These are phyloP conservation scores for Zaprionus camerounensis DNA, from an alignment of 1,140 invertebrate genomes.

Conservation along the genomic window DNA sequence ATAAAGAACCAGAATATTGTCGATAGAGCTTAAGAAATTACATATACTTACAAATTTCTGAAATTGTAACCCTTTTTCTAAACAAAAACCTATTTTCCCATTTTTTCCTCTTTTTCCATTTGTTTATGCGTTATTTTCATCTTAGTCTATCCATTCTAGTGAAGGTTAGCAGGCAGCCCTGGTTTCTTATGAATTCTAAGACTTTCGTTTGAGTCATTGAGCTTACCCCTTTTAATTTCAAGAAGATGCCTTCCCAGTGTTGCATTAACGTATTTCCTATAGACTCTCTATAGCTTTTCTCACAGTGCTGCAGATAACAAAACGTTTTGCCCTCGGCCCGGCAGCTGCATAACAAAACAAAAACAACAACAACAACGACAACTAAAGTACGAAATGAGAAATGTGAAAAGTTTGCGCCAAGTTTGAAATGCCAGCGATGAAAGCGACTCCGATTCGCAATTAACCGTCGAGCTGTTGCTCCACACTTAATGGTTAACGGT, in stretches of 20 bases:
- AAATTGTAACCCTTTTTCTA: no score
- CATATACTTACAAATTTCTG: no score
- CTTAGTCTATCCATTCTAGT: no score
- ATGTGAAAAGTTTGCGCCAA: conserved; percentile 32
- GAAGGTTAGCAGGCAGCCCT: no score
- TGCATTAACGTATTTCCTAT: no score
- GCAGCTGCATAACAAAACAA: conserved; percentile 39
- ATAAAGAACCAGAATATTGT: no score
- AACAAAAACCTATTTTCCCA: no score
- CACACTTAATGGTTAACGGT: conserved; percentile 43
- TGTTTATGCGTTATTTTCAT: no score
- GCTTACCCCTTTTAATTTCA: neutral
- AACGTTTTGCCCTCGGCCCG: conserved; percentile 37
- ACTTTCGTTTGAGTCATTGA: neutral
- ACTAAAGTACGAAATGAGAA: conserved; percentile 16
- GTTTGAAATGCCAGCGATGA: conserved; percentile 63
- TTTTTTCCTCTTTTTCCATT: no score
- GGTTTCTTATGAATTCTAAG: neutral
- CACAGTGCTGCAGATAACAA: conserved; percentile 29
- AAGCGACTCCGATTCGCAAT: conserved; percentile 65
- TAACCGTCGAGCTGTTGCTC: conserved; percentile 44
- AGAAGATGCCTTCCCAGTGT: no score
- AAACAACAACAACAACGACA: neutral
- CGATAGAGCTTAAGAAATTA: no score
- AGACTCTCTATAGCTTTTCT: conserved; percentile 12